Evolutionary conservation across 1,140 invertebrate species (phyloP), one percentile per base, ranked within the genome.

Genomic region (Lasioglossum baleicum): DNA sequence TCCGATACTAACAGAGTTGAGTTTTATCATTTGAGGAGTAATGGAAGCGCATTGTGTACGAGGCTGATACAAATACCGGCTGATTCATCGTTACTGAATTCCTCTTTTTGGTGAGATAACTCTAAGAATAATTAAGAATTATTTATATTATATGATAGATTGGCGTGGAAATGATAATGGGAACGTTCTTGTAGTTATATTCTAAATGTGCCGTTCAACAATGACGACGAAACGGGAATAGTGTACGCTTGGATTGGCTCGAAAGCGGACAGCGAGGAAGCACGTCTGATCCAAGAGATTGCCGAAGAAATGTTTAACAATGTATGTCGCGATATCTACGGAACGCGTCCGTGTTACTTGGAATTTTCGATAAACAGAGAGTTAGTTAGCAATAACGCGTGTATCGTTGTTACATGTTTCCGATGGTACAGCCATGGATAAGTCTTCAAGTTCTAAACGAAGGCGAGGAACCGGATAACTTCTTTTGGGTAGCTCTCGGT

Each of bases 191-290:
- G 93, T 90, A 99, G 98, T 91, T 99, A 98, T 90, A 98, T 99
- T 80, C 94, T 99, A 67, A 98, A 98, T 95, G 98, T 99, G 75
- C 98, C 98, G 74, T 98, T 99, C 92, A 98, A 99, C 89, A 96
- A 97, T 88, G 96, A 97, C 76, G 97, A 98, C 88, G 95, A 96
- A 83, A 96, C 96, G 44, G 98, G 99, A 40, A 98, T 99, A 82
- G 97, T 99, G 31, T 99, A 99, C 93, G 98, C 99, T 11, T 99
- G 99, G 99, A 96, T 99, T 85, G 99, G 99, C 40, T 96, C 95
- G 20, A 97, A 98, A 92, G 95, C 96, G 40, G 96, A 98, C 92
- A 94, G 96, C 42, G 98, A 99, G 89, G 98, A 99, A 89, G 96
- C 97, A 5, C 94, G 96, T 83, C 93, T 99, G 65, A 95, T 97